phyloP scores from a whole-genome alignment of 1,140 invertebrate genomes.

The Hylyphantes graminicola region DNA sequence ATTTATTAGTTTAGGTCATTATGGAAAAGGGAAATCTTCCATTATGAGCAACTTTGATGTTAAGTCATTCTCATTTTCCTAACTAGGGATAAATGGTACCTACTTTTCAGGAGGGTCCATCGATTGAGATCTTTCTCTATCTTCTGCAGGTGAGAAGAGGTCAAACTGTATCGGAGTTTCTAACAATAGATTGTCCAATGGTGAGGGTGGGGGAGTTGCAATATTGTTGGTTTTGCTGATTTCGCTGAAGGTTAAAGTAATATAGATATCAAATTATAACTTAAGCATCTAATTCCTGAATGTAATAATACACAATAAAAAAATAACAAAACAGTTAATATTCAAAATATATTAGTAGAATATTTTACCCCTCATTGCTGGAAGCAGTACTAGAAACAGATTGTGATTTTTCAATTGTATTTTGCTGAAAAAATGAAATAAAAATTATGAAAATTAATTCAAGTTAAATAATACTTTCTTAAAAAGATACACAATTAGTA shows the following conservation, averaged over 20 bases:
- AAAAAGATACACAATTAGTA: background rate
- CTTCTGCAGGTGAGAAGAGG: constrained; percentile 57
- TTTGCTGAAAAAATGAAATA: constrained; percentile 30
- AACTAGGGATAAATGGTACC: too few relatives aligned
- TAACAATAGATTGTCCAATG: constrained; percentile 50
- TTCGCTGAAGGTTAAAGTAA: constrained; percentile 10
- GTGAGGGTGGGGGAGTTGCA: constrained; percentile 40
- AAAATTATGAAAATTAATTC: background rate
- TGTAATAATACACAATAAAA: background rate
- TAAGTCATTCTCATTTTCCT: too few relatives aligned
- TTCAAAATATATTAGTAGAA: too few relatives aligned
- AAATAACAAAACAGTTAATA: too few relatives aligned
- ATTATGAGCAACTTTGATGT: too few relatives aligned
- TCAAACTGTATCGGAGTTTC: constrained; percentile 61
- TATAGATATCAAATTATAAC: too few relatives aligned
- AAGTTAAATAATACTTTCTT: background rate
- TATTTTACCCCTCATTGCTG: constrained; percentile 47
- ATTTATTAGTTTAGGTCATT: too few relatives aligned
- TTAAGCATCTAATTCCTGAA: background rate
- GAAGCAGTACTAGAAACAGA: constrained; percentile 45
- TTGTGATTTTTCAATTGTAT: constrained; percentile 48
- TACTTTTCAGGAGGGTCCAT: constrained; percentile 54
- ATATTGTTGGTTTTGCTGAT: background rate
- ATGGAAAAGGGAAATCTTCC: too few relatives aligned
- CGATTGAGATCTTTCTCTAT: constrained; percentile 45